phyloP scores from a whole-genome alignment of 2,797 vertebrate genomes.

The Gymnocypris eckloni region DNA sequence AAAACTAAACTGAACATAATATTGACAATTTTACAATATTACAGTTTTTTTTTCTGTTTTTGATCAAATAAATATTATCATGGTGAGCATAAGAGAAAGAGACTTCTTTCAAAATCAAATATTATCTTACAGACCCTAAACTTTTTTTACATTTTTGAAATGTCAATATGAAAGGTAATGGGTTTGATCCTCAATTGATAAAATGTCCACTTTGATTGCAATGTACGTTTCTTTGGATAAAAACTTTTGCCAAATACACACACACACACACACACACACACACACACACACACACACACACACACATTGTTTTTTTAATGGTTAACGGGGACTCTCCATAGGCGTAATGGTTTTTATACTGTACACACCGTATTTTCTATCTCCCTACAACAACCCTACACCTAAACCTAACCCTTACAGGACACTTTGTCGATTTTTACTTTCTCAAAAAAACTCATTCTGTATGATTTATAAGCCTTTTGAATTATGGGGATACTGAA shows the following conservation, averaged over 20 bases:
- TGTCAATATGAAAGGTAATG: not conserved
- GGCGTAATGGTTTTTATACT: too few species aligned
- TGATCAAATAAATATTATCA: not conserved
- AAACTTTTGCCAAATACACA: not conserved
- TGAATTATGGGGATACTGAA: too few species aligned
- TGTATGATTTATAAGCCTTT: too few species aligned
- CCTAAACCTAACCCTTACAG: too few species aligned
- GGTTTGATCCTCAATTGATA: not conserved
- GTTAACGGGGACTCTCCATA: too few species aligned
- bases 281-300: too few species aligned
- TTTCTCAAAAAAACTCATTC: too few species aligned
- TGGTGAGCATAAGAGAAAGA: not conserved
- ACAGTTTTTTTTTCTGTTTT: not conserved
- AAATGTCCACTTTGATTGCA: not conserved
- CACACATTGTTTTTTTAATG: too few species aligned
- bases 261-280: too few species aligned
- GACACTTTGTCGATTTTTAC: too few species aligned
- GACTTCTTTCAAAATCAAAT: not conserved
- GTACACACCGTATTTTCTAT: too few species aligned
- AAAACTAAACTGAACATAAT: not conserved
- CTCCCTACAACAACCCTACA: too few species aligned
- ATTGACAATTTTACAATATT: not conserved
- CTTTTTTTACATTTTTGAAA: not conserved
- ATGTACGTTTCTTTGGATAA: not conserved
- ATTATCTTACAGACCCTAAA: not conserved